Base-by-base conservation (phyloP, 1,140 invertebrate genomes). In the Neelides sp. region DNA sequence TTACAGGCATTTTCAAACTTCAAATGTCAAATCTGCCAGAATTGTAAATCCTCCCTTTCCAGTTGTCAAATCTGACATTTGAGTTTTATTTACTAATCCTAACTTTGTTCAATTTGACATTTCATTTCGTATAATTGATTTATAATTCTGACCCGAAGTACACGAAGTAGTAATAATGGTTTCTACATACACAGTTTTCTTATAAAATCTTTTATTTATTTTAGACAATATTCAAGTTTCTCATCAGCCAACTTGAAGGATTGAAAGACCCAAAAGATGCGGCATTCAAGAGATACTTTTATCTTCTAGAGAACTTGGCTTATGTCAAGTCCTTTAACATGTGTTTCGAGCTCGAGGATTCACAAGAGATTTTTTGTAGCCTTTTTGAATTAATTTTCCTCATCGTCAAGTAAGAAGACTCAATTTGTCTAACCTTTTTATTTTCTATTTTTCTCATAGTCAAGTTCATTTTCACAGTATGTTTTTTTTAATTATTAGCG, bases 311-410 rank as follows among this genome's bases (percentile, higher is more conserved):
- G 73, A 98, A 96, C 70, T 74, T 98, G 53, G 91, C 92, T 8
- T 97, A 93, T 70, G 92, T 96, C 19, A 98, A 98, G 67, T 94
- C 91, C 0, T 98, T 98, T 68, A 96, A 96, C 68, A 96, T 98
- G 82, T 97, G 93, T 68, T 92, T 97, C 66, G 93, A 98, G 66
- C 68, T 97, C 32, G 92, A 97, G 68, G 91, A 96, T 67, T 94
- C 85, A 62, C 89, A 96, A 69, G 88, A 94, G 68, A 95, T 97
- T 62, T 94, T 97, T 66, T 91, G 88, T 64, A 79, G 81, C 34
- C 73, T 98, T 1, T 96, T 96, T 69, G 81, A 82, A 41, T 75
- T 95, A n/a, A 93, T 97, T 77, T 96, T 97, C 66, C 85, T 81
- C 68, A 92, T 94, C 68, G 85, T 95, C 60, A 95, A 91, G 87